These are phyloP conservation scores for Mus minutoides DNA, from an alignment of 2,797 vertebrate species.

Conservation along the genomic window DNA sequence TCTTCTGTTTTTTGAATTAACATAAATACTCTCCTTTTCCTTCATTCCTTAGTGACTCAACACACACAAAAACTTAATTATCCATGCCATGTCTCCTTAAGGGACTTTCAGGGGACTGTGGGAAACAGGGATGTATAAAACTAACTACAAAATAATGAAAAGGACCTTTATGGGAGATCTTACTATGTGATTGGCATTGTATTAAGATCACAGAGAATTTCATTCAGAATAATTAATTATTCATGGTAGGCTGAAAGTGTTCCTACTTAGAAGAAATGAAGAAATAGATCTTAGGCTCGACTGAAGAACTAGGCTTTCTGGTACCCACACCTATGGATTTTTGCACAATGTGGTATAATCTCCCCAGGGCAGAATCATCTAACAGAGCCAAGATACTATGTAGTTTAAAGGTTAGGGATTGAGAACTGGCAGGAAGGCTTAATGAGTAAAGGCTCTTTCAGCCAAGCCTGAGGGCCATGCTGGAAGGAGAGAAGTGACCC, in stretches of 20 bases:
- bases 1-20: background rate
- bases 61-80: background rate
- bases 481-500: background rate
- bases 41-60: background rate
- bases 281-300: background rate
- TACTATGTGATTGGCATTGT: background rate
- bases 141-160: background rate
- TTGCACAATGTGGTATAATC: background rate
- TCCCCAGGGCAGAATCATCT: slow-evolving; percentile 7
- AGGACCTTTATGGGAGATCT: background rate
- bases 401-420: background rate
- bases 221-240: background rate
- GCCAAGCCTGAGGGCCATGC: background rate
- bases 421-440: background rate
- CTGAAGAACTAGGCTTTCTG: slow-evolving; percentile 2
- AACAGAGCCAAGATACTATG: background rate
- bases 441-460: background rate
- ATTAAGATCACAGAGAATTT: background rate
- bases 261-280: background rate
- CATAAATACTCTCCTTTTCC: background rate
- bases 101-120: background rate
- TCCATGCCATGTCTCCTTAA: background rate
- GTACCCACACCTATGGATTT: background rate
- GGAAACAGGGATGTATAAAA: background rate
- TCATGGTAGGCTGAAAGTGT: background rate